These are phyloP conservation scores for Cotesia vestalis DNA, from an alignment of 1,140 invertebrate genomes.

Conservation along the genomic window DNA sequence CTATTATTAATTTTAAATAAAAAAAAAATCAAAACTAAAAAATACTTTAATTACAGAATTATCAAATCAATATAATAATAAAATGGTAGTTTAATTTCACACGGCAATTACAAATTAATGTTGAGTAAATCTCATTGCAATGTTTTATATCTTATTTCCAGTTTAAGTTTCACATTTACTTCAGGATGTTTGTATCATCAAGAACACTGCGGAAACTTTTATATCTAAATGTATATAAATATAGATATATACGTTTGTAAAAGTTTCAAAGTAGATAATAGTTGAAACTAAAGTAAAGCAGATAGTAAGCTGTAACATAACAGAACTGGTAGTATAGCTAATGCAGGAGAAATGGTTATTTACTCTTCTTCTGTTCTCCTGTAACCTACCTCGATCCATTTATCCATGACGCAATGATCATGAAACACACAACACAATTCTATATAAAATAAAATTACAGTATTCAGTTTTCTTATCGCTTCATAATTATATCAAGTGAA, in stretches of 20 bases:
- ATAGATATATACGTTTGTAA: background rate
- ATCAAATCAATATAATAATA: background rate
- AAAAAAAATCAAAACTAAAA: too few relatives aligned
- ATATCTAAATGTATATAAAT: background rate
- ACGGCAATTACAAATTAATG: slow-evolving; percentile 9
- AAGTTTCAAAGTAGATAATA: background rate
- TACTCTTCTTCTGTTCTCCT: too few relatives aligned
- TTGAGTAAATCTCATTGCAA: background rate
- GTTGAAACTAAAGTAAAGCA: background rate
- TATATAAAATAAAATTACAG: background rate
- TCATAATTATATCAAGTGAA: too few relatives aligned
- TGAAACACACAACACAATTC: background rate
- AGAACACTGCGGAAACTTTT: too few relatives aligned
- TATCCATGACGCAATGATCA: background rate
- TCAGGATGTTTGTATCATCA: too few relatives aligned
- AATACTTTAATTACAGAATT: too few relatives aligned
- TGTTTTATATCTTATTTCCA: background rate
- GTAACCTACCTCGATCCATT: slow-evolving; percentile 2
- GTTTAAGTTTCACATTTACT: background rate
- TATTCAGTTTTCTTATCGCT: too few relatives aligned
- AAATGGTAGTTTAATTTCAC: background rate
- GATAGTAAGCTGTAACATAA: background rate
- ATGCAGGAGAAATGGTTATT: slow-evolving; percentile 8
- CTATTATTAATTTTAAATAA: too few relatives aligned
- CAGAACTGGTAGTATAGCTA: background rate